phyloP scores from a whole-genome alignment of 2,888 invertebrate species.

The Dascillus cervinus region DNA sequence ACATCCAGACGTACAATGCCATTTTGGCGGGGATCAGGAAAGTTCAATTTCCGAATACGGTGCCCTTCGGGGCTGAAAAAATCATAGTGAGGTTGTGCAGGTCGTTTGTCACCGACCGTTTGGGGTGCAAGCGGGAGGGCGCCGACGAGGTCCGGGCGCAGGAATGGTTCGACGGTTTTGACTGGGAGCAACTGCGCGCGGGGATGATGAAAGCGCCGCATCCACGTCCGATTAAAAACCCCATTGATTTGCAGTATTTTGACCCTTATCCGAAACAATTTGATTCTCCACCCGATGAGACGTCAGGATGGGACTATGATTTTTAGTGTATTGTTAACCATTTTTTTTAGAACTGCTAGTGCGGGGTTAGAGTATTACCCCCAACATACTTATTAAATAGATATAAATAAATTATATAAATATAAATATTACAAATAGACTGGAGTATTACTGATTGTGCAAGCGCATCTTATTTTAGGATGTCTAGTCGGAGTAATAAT shows the following conservation, averaged over 20 bases:
- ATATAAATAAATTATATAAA: too few species aligned
- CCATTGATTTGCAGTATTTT: constrained; percentile 76
- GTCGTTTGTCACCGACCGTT: constrained; percentile 75
- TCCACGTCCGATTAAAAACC: constrained; percentile 48
- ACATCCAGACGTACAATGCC: constrained; percentile 90
- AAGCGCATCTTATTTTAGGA: too few species aligned
- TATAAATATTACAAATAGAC: too few species aligned
- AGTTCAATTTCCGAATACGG: constrained; percentile 72
- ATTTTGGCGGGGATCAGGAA: constrained; percentile 87
- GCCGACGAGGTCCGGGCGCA: constrained; percentile 72
- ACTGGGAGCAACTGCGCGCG: constrained; percentile 74
- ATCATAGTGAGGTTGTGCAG: constrained; percentile 81
- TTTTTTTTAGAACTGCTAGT: too few species aligned
- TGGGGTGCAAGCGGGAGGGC: constrained; percentile 84
- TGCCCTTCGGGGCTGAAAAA: constrained; percentile 69
- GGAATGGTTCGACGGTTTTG: constrained; percentile 86
- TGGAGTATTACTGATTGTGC: too few species aligned
- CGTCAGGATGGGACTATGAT: too few species aligned
- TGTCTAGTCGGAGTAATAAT: too few species aligned
- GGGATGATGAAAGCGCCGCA: constrained; percentile 61
- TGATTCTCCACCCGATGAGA: too few species aligned
- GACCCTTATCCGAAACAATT: too few species aligned
- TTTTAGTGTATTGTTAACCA: too few species aligned
- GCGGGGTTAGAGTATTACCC: too few species aligned
- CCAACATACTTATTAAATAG: too few species aligned